phyloP scores from a whole-genome alignment of 1,140 invertebrate genomes.

The Drosophila rufa region DNA sequence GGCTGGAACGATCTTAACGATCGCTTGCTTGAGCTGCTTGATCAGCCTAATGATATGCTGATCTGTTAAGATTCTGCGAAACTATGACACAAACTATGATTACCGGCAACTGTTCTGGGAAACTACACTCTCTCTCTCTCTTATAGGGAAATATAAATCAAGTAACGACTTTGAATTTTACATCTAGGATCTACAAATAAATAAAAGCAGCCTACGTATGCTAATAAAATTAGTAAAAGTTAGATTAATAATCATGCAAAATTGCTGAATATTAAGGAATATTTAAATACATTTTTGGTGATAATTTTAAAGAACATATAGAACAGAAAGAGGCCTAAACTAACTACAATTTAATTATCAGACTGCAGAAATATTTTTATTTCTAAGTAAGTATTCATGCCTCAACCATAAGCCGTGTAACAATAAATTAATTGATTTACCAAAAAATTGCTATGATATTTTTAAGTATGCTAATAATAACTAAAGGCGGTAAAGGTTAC shows the following conservation, averaged over 20 bases:
- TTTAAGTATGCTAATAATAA: too few relatives aligned
- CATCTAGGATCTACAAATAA: not conserved
- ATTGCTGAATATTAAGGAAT: not conserved
- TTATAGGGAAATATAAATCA: not conserved
- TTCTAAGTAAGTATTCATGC: not conserved
- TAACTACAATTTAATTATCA: not conserved
- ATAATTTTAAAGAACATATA: too few relatives aligned
- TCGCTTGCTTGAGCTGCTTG: conserved; percentile 15
- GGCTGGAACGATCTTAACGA: conserved; percentile 24
- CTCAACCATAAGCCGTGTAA: too few relatives aligned
- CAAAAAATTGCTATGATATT: too few relatives aligned
- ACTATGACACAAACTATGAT: not conserved
- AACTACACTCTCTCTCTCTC: not conserved
- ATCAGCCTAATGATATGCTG: conserved; percentile 12
- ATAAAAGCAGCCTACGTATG: not conserved
- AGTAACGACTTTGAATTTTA: not conserved
- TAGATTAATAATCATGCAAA: too few relatives aligned
- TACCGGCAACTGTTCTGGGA: not conserved
- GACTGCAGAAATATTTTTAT: not conserved
- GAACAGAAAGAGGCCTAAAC: not conserved
- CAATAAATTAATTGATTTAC: too few relatives aligned
- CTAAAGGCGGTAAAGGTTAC: not conserved
- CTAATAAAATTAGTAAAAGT: not conserved
- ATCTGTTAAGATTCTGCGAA: conserved; percentile 19
- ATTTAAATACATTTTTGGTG: not conserved